Base-by-base conservation (phyloP, 2,888 invertebrate genomes). In the Microplitis deprimator region DNA sequence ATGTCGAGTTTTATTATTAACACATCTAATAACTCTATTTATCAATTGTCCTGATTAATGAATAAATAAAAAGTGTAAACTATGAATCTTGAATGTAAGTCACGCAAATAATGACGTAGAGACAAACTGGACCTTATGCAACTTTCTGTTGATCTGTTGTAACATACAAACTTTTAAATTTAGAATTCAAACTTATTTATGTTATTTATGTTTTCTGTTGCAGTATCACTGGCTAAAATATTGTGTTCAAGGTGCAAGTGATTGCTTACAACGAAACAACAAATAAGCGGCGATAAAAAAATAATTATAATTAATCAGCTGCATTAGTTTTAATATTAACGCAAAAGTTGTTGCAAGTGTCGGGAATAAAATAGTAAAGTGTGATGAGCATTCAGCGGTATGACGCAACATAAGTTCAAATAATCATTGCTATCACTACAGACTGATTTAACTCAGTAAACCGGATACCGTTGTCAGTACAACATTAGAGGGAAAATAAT, bases 351-450 rank as follows among this genome's bases (percentile, higher is more conserved):
- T 10, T 41, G 10, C 41, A 41, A 41, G 50, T 50, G 50, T 13
- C 3, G 13, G 13, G 8, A 50, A 50, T 50, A 50, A 50, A 50
- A 50, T 50, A 50, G 50, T 50, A 10, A 50, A 50, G 50, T 13
- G 50, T 50, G 50, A 50, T 50, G 50, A 10, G 50, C 50, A 50
- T 50, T 50, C 50, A 50, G 13, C 50, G 13, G 17, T 0, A 41
- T 70, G 70, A 70, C 70, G 60, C 38, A 70, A 70, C 7, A 70
- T n/a, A 60, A 70, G 38, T 70, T 38, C 38, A 60, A 70, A 70
- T 70, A 70, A 60, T 70, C 60, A 20, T 16, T n/a, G 69, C 29
- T 60, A 38, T 60, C 70, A 16, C 29, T 29, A 29, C 38, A 29
- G 13, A 70, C 60, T 70, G 70, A 61, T 70, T 60, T 4, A 60